Evolutionary conservation across 2,113 vertebrate species (phyloP).

Genomic region (Cacatua alba): DNA sequence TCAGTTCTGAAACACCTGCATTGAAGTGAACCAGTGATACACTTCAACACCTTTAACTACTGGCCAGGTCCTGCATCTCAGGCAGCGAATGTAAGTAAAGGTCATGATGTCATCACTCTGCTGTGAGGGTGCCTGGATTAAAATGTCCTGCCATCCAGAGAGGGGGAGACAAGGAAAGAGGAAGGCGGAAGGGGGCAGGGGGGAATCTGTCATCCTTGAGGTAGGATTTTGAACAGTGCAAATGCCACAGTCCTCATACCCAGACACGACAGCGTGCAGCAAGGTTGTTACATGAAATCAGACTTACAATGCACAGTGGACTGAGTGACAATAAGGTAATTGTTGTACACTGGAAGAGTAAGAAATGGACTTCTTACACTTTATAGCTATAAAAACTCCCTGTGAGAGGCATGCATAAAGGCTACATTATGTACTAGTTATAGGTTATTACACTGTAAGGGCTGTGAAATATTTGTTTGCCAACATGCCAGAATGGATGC

Average conservation of each 20-base stretch:
- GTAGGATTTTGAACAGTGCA: conserved; percentile 27
- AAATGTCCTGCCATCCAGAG: background rate
- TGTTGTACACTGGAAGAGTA: background rate
- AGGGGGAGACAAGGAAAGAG: background rate
- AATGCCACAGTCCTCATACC: background rate
- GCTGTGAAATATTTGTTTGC: background rate
- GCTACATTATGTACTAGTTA: conserved; percentile 43
- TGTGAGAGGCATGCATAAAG: conserved; percentile 58
- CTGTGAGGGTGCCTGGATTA: conserved; percentile 38
- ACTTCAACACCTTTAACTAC: background rate
- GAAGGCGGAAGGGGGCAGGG: background rate
- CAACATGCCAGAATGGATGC: background rate
- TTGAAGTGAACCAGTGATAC: background rate
- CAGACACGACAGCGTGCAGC: conserved; percentile 50
- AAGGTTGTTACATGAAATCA: conserved; percentile 35
- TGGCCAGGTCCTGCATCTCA: background rate
- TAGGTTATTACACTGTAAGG: background rate
- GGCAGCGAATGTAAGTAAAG: background rate
- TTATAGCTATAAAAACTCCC: background rate
- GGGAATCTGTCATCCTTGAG: conserved; percentile 11
- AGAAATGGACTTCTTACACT: conserved; percentile 12
- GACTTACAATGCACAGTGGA: background rate
- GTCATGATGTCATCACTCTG: conserved; percentile 53
- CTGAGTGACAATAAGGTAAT: conserved; percentile 2
- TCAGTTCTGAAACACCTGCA: conserved; percentile 48